Evolutionary conservation across 2,797 vertebrate species (phyloP).

Genomic region (Meriones psammophilus): DNA sequence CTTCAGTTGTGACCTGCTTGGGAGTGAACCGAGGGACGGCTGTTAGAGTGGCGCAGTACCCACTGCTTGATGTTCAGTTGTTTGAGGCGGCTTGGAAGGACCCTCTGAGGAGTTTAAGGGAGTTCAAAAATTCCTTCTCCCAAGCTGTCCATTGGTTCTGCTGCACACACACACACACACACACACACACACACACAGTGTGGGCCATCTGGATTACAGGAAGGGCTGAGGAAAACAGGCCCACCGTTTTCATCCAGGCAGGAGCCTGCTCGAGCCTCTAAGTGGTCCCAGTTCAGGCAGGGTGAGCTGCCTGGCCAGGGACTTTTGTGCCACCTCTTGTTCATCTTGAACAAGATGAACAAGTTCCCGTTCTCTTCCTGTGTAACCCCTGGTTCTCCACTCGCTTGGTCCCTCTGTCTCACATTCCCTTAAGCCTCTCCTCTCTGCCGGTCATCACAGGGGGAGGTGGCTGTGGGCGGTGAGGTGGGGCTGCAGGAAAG

Average conservation of each 20-base stretch:
- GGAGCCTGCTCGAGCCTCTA: background rate
- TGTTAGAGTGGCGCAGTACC: background rate
- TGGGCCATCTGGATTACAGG: constrained; percentile 70
- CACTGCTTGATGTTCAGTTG: background rate
- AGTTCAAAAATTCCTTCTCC: background rate
- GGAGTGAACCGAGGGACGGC: background rate
- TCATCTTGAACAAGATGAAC: background rate
- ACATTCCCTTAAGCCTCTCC: background rate
- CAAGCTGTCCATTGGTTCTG: background rate
- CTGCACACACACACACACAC: background rate
- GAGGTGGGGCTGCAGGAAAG: background rate
- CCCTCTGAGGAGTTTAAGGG: background rate
- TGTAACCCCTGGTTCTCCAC: background rate
- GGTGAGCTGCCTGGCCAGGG: background rate
- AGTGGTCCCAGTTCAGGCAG: constrained; percentile 31
- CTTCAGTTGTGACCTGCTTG: background rate
- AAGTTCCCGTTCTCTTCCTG: constrained; percentile 55
- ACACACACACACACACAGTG: background rate
- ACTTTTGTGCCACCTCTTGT: background rate
- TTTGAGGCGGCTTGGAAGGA: constrained; percentile 18
- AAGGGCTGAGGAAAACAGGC: constrained; percentile 74
- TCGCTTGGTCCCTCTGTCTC: background rate
- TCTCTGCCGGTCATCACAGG: background rate
- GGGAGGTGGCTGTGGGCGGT: background rate
- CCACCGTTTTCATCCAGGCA: constrained; percentile 64